These are phyloP conservation scores for Drosophila niveifrons DNA, from an alignment of 2,888 invertebrate genomes.

Conservation along the genomic window DNA sequence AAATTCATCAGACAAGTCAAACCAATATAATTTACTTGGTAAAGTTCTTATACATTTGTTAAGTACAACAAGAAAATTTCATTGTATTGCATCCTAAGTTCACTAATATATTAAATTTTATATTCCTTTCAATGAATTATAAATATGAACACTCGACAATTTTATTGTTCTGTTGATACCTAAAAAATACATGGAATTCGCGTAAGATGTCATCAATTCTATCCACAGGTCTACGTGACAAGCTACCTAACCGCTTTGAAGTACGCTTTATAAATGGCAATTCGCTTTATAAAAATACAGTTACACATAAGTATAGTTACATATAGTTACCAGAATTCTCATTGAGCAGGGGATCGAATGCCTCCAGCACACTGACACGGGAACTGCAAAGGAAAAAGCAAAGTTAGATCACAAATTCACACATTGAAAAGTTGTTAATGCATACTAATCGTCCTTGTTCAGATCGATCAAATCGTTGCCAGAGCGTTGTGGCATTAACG, in stretches of 20 bases:
- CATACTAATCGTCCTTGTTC: slow-evolving; percentile 84
- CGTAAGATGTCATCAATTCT: neutral
- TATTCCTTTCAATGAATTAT: neutral
- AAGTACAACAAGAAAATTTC: neutral
- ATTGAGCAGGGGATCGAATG: slow-evolving; percentile 93
- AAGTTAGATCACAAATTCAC: neutral
- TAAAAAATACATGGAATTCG: slow-evolving; percentile 24
- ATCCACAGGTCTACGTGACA: slow-evolving; percentile 14
- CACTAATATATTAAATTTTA: neutral
- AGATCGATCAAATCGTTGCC: slow-evolving; percentile 84
- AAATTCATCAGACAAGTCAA: neutral
- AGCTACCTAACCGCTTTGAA: slow-evolving; percentile 34
- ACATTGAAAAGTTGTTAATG: slow-evolving; percentile 8
- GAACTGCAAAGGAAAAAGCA: slow-evolving; percentile 73
- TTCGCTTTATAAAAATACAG: neutral
- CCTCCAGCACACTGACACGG: slow-evolving; percentile 89
- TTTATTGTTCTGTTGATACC: neutral
- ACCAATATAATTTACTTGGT: neutral
- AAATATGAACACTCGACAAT: slow-evolving; percentile 8
- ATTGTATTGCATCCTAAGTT: neutral
- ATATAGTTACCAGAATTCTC: slow-evolving; percentile 85
- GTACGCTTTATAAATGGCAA: slow-evolving; percentile 24
- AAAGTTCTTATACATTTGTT: too few relatives aligned
- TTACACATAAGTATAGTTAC: neutral
- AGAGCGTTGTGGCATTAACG: slow-evolving; percentile 42